phyloP scores from a whole-genome alignment of 2,888 invertebrate species.

The Drosophila meridiana region DNA sequence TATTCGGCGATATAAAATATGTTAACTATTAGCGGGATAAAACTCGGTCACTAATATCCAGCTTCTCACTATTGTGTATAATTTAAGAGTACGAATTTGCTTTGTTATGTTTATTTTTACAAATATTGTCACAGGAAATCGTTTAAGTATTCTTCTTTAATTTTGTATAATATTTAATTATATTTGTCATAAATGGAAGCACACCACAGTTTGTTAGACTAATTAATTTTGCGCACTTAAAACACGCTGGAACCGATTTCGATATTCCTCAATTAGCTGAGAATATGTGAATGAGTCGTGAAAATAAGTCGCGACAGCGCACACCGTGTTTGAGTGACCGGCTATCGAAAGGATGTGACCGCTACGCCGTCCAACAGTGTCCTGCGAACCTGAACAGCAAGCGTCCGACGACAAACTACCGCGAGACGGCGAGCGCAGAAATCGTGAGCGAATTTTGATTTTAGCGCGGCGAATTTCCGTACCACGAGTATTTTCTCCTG shows the following conservation, averaged over 20 bases:
- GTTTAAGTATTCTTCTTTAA: constrained; percentile 2
- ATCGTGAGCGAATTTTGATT: constrained; percentile 82
- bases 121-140: constrained; percentile 16
- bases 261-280: constrained; percentile 30
- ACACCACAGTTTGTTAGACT: constrained; percentile 23
- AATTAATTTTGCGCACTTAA: constrained; percentile 23
- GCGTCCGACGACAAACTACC: constrained; percentile 82
- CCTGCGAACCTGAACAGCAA: constrained; percentile 82
- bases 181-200: constrained; percentile 24
- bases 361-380: constrained; percentile 70
- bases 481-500: constrained; percentile 66
- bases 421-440: constrained; percentile 72
- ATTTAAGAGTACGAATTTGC: background rate
- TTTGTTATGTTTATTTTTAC: background rate
- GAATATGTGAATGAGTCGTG: constrained; percentile 37
- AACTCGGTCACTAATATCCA: constrained; percentile 16
- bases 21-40: background rate
- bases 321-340: constrained; percentile 72
- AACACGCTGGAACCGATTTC: constrained; percentile 1
- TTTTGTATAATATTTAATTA: constrained; percentile 7
- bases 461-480: constrained; percentile 81
- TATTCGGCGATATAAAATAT: constrained; percentile 12
- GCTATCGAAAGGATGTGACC: constrained; percentile 82
- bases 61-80: constrained; percentile 3
- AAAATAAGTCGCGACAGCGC: constrained; percentile 58